Evolutionary conservation across 2,888 invertebrate species (phyloP), one percentile per base, ranked within the genome.

Genomic region (Homarus gammarus): DNA sequence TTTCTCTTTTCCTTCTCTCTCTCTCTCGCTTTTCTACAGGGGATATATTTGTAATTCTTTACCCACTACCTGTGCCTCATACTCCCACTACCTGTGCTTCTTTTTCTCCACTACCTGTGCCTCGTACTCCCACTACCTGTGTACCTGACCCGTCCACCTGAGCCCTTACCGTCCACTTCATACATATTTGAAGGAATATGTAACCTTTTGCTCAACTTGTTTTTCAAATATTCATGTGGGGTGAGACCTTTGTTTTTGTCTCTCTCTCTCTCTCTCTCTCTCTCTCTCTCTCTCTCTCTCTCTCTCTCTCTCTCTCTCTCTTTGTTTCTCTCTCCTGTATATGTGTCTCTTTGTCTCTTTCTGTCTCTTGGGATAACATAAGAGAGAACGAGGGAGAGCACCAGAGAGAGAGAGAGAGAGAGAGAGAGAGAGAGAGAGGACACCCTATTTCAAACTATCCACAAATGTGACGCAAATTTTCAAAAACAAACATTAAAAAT

Each of bases 261-360:
- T 70, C 31, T 22, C 70, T 27, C 70, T 31, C 27, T 31, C 31
- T 31, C 31, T 70, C 31, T 22, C 31, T 70, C 31, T 70, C 70
- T 70, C 31, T 70, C 70, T 27, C n/a, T 70, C 70, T 22, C 31
- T 70, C 70, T 70, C 31, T 70, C n/a, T 68, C 68, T 68, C 27
- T 68, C 68, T 68, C 10, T 68, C 68, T 68, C 68, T 68, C 70
- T 70, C 70, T 70, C 70, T 70, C 70, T 70, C 31, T 70, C 70
- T 70, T 31, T 70, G 12, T 70, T 31, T 70, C 70, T 70, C 70
- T 70, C 70, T 31, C 3, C 44, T 12, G 8, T n/a, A n/a, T n/a
- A n/a, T n/a, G n/a, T n/a, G n/a, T n/a, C n/a, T n/a, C n/a, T n/a
- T n/a, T n/a, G n/a, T n/a, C n/a, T n/a, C n/a, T n/a, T n/a, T n/a